Evolutionary conservation across 2,113 vertebrate genomes (phyloP).

Genomic region (Carollia perspicillata): DNA sequence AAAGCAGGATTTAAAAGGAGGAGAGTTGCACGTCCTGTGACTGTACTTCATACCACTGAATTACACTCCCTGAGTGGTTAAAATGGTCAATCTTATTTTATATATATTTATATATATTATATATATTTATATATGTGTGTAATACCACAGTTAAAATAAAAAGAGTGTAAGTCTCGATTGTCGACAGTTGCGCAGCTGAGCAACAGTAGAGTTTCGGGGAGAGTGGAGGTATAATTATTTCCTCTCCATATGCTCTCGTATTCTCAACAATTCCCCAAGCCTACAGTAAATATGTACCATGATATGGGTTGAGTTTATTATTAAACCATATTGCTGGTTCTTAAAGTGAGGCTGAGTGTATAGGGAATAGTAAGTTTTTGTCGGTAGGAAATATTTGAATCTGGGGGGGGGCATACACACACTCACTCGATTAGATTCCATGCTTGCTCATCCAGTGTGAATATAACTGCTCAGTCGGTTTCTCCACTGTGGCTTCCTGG

Average conservation of each 20-base stretch:
- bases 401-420: no score
- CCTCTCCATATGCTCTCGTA: not conserved
- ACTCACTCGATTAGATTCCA: not conserved
- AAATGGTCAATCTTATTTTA: not conserved
- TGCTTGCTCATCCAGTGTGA: not conserved
- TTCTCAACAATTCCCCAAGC: not conserved
- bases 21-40: not conserved
- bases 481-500: not conserved
- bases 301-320: not conserved
- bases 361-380: not conserved
- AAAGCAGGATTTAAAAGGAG: not conserved
- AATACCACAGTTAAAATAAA: not conserved
- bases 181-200: not conserved
- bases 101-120: not conserved
- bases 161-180: not conserved
- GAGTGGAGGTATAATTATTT: not conserved
- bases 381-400: not conserved
- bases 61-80: not conserved
- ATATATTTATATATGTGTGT: not conserved
- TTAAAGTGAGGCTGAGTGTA: not conserved
- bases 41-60: not conserved
- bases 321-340: not conserved
- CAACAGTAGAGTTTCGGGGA: not conserved
- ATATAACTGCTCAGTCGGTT: not conserved
- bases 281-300: not conserved